Conservation (phyloP, 2,797 vertebrate genomes). For the Eulemur albifrons region DNA sequence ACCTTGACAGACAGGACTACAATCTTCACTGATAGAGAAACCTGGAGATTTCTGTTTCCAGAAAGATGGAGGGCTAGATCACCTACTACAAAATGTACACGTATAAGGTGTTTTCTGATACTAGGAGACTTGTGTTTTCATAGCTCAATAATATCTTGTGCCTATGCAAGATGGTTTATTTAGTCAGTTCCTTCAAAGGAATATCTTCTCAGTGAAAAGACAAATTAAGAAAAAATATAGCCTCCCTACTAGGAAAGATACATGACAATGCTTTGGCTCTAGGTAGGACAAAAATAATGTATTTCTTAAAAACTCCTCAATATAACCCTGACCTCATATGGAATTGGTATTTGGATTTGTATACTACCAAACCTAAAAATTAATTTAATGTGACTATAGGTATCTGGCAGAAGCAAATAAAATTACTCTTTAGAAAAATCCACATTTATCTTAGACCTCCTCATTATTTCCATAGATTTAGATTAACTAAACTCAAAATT, state of each 20-base stretch:
- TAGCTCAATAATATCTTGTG: neutral
- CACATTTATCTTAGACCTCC: neutral
- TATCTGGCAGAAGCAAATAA: neutral
- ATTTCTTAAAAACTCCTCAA: neutral
- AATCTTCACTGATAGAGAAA: neutral
- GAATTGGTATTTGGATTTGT: neutral
- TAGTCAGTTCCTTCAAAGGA: neutral
- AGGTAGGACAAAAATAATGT: neutral
- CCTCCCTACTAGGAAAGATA: neutral
- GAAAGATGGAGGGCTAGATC: neutral
- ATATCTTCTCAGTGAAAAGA: slow-evolving; percentile 25
- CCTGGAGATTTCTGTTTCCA: neutral
- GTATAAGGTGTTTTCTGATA: neutral
- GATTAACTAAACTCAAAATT: neutral
- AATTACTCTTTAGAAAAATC: neutral
- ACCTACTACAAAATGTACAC: neutral
- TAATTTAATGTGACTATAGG: neutral
- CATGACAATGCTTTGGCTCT: neutral
- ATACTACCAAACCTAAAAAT: neutral
- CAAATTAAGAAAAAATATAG: neutral
- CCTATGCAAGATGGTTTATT: neutral
- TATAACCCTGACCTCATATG: neutral
- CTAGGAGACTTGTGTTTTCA: neutral
- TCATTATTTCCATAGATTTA: neutral
- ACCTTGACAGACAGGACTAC: neutral